Percentiles rank a stretch among this genome's conserved stretches.
phyloP scores from a whole-genome alignment of 2,888 invertebrate species.

The Sphaerophoria taeniata region DNA sequence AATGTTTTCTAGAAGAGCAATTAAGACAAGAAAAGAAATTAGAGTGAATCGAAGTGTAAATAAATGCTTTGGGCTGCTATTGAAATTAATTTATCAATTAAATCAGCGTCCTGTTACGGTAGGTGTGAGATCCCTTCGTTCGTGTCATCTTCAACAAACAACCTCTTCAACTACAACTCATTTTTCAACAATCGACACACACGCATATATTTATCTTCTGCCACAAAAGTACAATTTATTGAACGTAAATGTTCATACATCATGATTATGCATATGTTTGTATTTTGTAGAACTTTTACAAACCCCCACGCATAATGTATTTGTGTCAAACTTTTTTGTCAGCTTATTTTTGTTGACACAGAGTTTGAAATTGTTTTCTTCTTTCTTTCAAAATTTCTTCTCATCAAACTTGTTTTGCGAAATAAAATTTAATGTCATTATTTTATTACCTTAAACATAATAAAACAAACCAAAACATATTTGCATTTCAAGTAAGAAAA shows the following conservation, averaged over 20 bases:
- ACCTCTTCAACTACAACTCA: too few species aligned
- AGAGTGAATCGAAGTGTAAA: conserved; percentile 57
- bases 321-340: conserved; percentile 26
- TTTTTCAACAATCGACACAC: too few species aligned
- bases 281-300: too few species aligned
- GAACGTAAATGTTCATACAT: too few species aligned
- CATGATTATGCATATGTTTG: too few species aligned
- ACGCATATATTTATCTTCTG: too few species aligned
- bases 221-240: too few species aligned
- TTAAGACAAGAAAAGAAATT: conserved; percentile 4
- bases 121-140: too few species aligned
- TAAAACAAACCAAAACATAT: conserved; percentile 48
- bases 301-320: too few species aligned
- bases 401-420: conserved; percentile 33
- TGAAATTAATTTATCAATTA: conserved; percentile 59
- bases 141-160: too few species aligned
- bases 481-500: conserved; percentile 48
- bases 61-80: conserved; percentile 37
- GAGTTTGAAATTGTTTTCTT: too few species aligned
- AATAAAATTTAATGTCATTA: conserved; percentile 63
- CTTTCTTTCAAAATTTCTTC: background rate
- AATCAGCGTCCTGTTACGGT: background rate
- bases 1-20: conserved; percentile 34
- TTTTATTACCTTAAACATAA: conserved; percentile 54
- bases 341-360: conserved; percentile 15